These are phyloP conservation scores for Anoura caudifer DNA, from an alignment of 2,113 vertebrate genomes.

Conservation along the genomic window DNA sequence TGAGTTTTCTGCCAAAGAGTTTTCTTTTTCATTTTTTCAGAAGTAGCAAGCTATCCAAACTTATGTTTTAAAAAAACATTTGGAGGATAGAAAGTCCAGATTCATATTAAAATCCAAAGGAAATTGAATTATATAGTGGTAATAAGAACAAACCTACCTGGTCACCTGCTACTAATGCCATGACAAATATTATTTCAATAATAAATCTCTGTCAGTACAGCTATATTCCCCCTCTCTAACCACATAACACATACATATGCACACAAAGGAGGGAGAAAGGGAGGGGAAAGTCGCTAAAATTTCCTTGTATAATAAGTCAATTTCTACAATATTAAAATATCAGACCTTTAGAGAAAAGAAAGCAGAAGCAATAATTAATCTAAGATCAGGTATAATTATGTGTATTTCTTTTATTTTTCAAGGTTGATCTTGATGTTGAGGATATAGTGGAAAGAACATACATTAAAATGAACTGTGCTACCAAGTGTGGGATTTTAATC, in stretches of 20 bases:
- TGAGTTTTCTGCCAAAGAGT: background rate
- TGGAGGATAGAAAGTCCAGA: background rate
- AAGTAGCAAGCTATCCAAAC: background rate
- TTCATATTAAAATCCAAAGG: background rate
- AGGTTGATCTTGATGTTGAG: background rate
- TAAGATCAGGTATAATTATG: background rate
- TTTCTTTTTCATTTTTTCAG: background rate
- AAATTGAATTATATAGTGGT: background rate
- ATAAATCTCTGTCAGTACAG: background rate
- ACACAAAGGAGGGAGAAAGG: background rate
- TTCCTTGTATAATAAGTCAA: background rate
- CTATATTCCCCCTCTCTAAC: accelerated
- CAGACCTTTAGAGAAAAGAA: background rate
- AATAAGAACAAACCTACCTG: background rate
- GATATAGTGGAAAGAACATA: background rate
- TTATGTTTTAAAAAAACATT: background rate
- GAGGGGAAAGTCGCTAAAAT: background rate
- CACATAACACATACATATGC: background rate
- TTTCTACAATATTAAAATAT: background rate
- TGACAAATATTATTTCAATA: background rate
- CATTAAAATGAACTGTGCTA: background rate
- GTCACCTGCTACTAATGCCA: background rate
- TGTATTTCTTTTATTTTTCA: background rate
- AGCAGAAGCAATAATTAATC: background rate
- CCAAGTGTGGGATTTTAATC: background rate